A percentile compares a stretch with the other conserved stretches of the same genome.
phyloP scores from a whole-genome alignment of 2,888 invertebrate species.

The Azorinus chamasolen region DNA sequence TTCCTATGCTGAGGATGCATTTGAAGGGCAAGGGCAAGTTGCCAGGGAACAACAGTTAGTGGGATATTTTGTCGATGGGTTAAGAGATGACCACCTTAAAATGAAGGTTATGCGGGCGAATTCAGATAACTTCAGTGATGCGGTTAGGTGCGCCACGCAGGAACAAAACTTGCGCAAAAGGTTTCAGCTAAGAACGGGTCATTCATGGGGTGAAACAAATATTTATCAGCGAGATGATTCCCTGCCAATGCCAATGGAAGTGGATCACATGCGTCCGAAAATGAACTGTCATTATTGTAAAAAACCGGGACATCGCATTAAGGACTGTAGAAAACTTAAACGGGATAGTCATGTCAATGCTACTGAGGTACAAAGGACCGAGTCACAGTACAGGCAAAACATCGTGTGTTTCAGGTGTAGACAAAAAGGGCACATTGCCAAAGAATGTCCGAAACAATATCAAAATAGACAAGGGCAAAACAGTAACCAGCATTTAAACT shows the following conservation, averaged over 20 bases:
- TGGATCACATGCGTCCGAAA: constrained; percentile 11
- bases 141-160: constrained; percentile 11
- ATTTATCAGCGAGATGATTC: neutral
- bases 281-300: constrained; percentile 16
- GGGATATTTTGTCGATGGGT: constrained; percentile 26
- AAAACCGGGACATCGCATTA: constrained; percentile 7
- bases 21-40: constrained; percentile 12
- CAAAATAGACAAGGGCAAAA: neutral
- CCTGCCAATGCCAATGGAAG: constrained; percentile 28
- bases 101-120: constrained; percentile 35
- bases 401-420: constrained; percentile 2
- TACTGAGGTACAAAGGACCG: too few relatives aligned
- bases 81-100: constrained; percentile 24
- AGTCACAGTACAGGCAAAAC: neutral
- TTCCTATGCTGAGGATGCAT: constrained; percentile 31
- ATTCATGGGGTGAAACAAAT: neutral
- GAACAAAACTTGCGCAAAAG: constrained; percentile 41
- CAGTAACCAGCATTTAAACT: constrained; percentile 48
- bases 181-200: constrained; percentile 31
- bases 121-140: constrained; percentile 17
- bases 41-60: constrained; percentile 18
- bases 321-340: constrained; percentile 9
- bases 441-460: constrained; percentile 1
- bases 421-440: constrained; percentile 12
- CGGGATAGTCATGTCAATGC: neutral